Conservation (phyloP, 2,113 vertebrate genomes). For the Eleginops maclovinus region DNA sequence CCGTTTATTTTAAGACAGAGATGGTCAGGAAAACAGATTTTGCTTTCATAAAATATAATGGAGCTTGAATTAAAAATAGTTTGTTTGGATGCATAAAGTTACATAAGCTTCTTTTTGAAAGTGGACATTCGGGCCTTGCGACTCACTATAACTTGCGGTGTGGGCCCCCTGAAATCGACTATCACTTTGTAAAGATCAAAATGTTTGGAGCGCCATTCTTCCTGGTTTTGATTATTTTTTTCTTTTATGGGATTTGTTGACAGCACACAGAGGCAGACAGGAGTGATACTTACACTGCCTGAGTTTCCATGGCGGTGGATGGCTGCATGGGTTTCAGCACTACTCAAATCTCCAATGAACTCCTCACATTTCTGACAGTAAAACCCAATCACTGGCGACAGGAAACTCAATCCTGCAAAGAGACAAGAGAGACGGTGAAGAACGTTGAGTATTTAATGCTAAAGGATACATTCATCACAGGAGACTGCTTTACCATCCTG, state of each 20-base stretch:
- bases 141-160: not conserved
- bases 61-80: too few relatives aligned
- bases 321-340: conserved; percentile 89
- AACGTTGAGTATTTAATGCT: not conserved
- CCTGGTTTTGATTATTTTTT: not conserved
- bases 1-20: too few relatives aligned
- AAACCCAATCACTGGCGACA: conserved; percentile 94
- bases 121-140: not conserved
- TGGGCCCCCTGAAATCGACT: not conserved
- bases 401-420: conserved; percentile 87
- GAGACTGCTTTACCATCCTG: conserved; percentile 86
- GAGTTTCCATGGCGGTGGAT: conserved; percentile 83
- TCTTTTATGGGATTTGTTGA: not conserved
- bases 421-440: not conserved
- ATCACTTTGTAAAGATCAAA: not conserved
- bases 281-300: conserved; percentile 82
- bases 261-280: not conserved
- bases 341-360: conserved; percentile 91
- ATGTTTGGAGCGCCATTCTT: not conserved
- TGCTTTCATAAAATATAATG: too few relatives aligned
- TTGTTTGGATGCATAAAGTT: too few relatives aligned
- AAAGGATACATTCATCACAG: not conserved
- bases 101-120: not conserved
- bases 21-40: too few relatives aligned
- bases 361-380: conserved; percentile 96